Percentiles rank a stretch among this genome's conserved stretches.
Conservation (phyloP, 2,113 vertebrate genomes). For the Motacilla alba region DNA sequence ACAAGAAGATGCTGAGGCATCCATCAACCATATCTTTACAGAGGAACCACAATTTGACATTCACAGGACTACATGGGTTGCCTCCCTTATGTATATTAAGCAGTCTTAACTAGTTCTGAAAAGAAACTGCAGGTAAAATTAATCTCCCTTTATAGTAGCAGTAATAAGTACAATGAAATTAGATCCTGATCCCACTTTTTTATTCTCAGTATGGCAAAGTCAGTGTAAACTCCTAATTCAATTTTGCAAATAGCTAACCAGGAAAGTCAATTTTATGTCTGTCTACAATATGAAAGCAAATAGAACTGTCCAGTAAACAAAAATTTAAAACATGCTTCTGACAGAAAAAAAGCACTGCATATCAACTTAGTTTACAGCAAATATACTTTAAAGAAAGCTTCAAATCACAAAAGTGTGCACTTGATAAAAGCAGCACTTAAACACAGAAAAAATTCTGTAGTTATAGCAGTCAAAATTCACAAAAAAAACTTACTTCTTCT, state of each 20-base stretch:
- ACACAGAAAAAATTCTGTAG: background rate
- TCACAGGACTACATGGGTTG: background rate
- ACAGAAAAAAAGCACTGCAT: background rate
- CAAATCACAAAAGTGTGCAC: background rate
- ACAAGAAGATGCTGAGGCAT: background rate
- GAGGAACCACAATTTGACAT: background rate
- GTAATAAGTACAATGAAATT: background rate
- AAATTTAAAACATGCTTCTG: background rate
- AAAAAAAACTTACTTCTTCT: constrained; percentile 85
- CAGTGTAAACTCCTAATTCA: background rate
- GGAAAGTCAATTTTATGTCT: background rate
- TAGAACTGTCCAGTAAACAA: background rate
- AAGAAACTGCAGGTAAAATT: background rate
- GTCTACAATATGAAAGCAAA: background rate
- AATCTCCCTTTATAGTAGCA: background rate
- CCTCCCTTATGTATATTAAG: background rate
- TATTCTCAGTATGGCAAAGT: background rate
- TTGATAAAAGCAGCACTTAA: background rate
- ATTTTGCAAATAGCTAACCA: background rate
- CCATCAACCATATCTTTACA: background rate
- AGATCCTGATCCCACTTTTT: background rate
- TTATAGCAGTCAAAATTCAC: background rate
- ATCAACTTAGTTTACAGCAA: background rate
- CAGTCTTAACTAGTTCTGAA: background rate
- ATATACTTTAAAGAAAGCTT: background rate